A percentile compares a stretch with the other conserved stretches of the same genome.
phyloP scores from a whole-genome alignment of 2,888 invertebrate species.

The Aelia acuminata region DNA sequence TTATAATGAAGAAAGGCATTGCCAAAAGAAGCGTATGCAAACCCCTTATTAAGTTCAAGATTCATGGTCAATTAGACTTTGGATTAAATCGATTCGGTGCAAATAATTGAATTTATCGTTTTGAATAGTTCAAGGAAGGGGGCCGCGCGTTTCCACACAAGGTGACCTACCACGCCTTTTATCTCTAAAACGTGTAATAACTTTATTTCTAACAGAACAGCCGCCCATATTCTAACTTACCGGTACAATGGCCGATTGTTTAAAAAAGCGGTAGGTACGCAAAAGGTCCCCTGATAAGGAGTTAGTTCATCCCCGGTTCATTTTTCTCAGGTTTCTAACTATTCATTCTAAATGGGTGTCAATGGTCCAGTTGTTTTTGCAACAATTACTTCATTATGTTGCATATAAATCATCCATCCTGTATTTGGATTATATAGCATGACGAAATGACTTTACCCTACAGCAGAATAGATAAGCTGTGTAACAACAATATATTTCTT shows the following conservation, averaged over 20 bases:
- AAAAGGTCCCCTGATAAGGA: background rate
- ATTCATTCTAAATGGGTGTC: too few relatives aligned
- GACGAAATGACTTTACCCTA: too few relatives aligned
- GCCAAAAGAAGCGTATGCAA: background rate
- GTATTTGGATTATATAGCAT: too few relatives aligned
- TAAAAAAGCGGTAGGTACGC: background rate
- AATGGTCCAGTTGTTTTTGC: too few relatives aligned
- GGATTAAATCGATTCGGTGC: conserved; percentile 25
- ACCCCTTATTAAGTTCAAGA: conserved; percentile 12
- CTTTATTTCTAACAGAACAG: conserved; percentile 9
- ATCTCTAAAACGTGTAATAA: conserved; percentile 15
- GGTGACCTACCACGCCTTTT: conserved; percentile 45
- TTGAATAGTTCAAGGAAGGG: conserved; percentile 32
- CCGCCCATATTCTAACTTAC: background rate
- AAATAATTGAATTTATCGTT: conserved; percentile 22
- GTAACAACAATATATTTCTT: too few relatives aligned
- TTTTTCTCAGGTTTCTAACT: background rate
- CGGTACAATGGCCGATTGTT: background rate
- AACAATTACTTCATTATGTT: background rate
- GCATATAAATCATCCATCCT: background rate
- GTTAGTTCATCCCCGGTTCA: background rate
- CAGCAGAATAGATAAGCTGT: too few relatives aligned
- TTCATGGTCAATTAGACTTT: conserved; percentile 42
- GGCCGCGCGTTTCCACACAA: background rate
- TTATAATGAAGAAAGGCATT: background rate